Evolutionary conservation across 2,797 vertebrate genomes (phyloP).

Genomic region (Alauda arvensis): DNA sequence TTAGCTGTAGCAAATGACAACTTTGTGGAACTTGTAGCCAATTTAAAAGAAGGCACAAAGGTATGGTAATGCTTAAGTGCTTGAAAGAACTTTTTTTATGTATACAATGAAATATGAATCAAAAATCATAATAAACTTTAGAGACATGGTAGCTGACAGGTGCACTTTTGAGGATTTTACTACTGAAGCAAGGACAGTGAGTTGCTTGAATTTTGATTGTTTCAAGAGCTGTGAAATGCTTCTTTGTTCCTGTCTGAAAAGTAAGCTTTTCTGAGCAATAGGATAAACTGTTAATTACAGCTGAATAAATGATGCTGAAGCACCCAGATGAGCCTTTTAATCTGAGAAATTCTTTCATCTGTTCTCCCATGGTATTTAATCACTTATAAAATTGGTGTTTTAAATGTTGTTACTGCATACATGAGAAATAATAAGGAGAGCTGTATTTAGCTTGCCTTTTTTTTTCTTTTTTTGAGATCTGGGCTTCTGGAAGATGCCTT

Average conservation of each 20-base stretch:
- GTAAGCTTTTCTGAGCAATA: conserved; percentile 2
- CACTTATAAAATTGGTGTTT: neutral
- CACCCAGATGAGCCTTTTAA: neutral
- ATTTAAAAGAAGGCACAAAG: conserved; percentile 96
- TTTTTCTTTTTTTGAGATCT: neutral
- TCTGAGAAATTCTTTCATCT: neutral
- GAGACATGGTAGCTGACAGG: neutral
- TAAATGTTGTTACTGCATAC: neutral
- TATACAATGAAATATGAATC: neutral
- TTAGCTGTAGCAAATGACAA: conserved; percentile 95
- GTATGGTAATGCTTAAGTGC: conserved; percentile 62
- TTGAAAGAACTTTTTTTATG: neutral
- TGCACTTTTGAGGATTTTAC: neutral
- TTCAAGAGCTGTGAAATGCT: neutral
- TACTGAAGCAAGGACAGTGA: neutral
- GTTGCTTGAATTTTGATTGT: neutral
- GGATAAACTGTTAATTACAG: conserved; percentile 4
- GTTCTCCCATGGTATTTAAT: neutral
- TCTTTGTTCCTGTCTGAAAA: neutral
- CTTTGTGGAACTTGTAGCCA: conserved; percentile 93
- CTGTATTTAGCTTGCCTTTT: neutral
- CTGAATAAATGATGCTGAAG: neutral
- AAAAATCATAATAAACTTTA: neutral
- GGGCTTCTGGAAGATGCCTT: neutral
- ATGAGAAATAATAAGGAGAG: neutral